Base-by-base conservation (phyloP, 2,888 invertebrate genomes). In the Dasypogon diadema region DNA sequence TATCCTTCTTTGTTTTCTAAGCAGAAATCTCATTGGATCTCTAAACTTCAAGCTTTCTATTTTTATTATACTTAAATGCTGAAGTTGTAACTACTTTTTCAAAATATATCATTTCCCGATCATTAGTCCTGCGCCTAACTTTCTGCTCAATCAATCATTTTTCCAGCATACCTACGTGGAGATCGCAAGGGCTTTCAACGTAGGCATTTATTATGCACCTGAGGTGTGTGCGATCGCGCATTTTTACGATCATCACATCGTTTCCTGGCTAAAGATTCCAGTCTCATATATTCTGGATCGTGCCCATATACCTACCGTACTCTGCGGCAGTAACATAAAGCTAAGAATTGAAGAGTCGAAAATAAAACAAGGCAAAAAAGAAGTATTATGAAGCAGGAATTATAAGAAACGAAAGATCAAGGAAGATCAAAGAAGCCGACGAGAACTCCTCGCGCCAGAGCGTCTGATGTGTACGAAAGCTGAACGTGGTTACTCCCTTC, bases 371-470 rank as follows among this genome's bases (percentile, higher is more conserved):
- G 14, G 51, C 55, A 3, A 60, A 72, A 51, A 74, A 51, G 22
- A 73, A 73, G 56, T 24, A 56, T 56, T 56, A 56, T 73, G 18
- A 73, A 24, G 56, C 56, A 73, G 42, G 73, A 73, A 73, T 56
- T 54, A 56, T 55, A 73, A 73, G 73, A 73, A 54, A 42, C 37
- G 73, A 73, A 76, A 77, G 76, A 78, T 78, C 78, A 77, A 77
- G 73, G 56, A 76, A 77, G 76, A 78, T 30, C 30, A 76, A 75
- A 56, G 73, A 54, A 16, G 73, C 78, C 78, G 78, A 46, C 76
- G 34, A 18, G 22, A 58, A 12, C 70, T 77, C 60, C 76, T 76
- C 76, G 78, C 78, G 76, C 76, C 78, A 76, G 55, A 70, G 12
- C 74, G 78, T 78, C 76, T 76, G 76, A 63, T 12, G 54, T 10